Evolutionary conservation across 2,113 vertebrate genomes (phyloP).

Genomic region (Menidia beryllina): DNA sequence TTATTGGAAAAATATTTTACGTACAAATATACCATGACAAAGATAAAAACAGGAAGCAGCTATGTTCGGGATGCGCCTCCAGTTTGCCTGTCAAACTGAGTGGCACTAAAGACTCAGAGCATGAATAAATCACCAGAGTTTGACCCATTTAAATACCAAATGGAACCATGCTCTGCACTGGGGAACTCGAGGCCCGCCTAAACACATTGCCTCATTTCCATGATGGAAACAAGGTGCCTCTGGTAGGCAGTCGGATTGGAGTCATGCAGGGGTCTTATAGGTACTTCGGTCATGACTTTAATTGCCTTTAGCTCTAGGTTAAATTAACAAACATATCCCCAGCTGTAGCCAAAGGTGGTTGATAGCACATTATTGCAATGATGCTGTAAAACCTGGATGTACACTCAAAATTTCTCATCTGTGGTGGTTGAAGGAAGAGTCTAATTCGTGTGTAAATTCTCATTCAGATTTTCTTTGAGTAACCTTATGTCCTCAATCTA

Average conservation of each 20-base stretch:
- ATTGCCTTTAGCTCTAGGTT: constrained; percentile 40
- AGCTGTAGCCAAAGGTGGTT: constrained; percentile 19
- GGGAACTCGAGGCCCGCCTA: constrained; percentile 57
- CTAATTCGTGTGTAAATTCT: constrained; percentile 22
- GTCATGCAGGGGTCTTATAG: constrained; percentile 24
- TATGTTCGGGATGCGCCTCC: constrained; percentile 19
- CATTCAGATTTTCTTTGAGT: constrained; percentile 4
- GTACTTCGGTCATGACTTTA: constrained; percentile 23
- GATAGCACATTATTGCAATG: constrained; percentile 35
- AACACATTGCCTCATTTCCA: constrained; percentile 65
- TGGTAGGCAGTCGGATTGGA: constrained; percentile 25
- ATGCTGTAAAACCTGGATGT: constrained; percentile 25
- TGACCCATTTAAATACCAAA: constrained; percentile 83
- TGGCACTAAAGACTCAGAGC: constrained; percentile 69
- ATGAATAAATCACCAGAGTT: constrained; percentile 82
- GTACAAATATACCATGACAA: background rate
- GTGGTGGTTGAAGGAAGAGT: constrained; percentile 5
- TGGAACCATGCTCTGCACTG: constrained; percentile 56
- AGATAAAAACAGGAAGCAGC: background rate
- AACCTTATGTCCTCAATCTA: constrained; percentile 4
- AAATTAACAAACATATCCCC: constrained; percentile 34
- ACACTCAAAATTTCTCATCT: constrained; percentile 38
- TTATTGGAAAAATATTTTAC: constrained; percentile 1
- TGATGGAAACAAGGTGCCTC: constrained; percentile 43
- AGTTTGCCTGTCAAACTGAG: constrained; percentile 65